phyloP scores from a whole-genome alignment of 2,797 vertebrate species.

The Pagetopsis macropterus region DNA sequence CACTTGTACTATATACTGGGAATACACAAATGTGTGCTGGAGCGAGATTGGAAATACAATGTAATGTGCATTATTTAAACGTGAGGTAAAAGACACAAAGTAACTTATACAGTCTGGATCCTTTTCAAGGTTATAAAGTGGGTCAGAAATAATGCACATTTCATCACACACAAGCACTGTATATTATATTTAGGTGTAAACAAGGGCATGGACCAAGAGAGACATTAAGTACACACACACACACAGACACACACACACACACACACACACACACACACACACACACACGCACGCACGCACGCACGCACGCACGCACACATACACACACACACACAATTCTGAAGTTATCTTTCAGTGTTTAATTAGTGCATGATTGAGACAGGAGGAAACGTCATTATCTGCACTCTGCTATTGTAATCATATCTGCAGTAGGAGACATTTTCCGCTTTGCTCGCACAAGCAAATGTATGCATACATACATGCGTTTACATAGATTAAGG shows the following conservation, averaged over 20 bases:
- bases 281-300: background rate
- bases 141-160: background rate
- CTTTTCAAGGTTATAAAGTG: conserved; percentile 14
- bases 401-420: conserved; percentile 43
- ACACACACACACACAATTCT: conserved; percentile 1
- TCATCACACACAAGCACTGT: background rate
- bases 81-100: background rate
- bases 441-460: conserved; percentile 19
- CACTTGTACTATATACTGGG: conserved; percentile 6
- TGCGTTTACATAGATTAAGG: background rate
- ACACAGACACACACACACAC: conserved; percentile 9
- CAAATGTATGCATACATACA: background rate
- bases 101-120: background rate
- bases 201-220: conserved; percentile 5
- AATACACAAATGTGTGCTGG: conserved; percentile 9
- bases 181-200: conserved; percentile 10
- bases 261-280: conserved; percentile 1
- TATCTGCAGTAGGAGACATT: conserved; percentile 30
- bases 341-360: conserved; percentile 49
- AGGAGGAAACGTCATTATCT: conserved; percentile 50
- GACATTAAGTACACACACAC: conserved; percentile 4
- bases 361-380: conserved; percentile 54
- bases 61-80: conserved; percentile 16
- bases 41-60: background rate
- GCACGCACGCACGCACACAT: background rate